Percentiles rank a stretch among this genome's conserved stretches.
Evolutionary conservation across 2,797 vertebrate genomes (phyloP).

Genomic region (Loriculus beryllinus): DNA sequence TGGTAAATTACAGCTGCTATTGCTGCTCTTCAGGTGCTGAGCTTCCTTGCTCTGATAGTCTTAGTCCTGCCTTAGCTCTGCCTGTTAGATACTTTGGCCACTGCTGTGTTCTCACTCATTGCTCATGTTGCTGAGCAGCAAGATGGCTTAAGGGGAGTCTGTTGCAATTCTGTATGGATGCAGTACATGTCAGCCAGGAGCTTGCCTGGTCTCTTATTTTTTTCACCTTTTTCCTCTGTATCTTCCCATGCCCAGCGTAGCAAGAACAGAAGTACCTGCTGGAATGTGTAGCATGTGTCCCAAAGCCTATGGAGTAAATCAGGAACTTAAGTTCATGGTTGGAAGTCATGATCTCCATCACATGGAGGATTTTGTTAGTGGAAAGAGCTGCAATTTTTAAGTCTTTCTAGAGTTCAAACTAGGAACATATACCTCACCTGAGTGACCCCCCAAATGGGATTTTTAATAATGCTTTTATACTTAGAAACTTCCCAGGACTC

Average conservation of each 20-base stretch:
- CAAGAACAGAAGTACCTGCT: not conserved
- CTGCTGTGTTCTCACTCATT: fast-evolving
- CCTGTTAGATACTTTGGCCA: not conserved
- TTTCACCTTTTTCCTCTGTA: not conserved
- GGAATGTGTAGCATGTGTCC: not conserved
- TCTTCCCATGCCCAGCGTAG: not conserved
- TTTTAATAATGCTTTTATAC: slow-evolving; percentile 18
- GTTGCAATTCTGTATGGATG: not conserved
- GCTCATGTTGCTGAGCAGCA: not conserved
- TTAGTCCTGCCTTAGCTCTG: not conserved
- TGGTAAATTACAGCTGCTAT: not conserved
- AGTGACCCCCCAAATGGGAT: not conserved
- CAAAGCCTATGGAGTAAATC: not conserved
- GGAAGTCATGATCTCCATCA: not conserved
- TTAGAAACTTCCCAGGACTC: not conserved
- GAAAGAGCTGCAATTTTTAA: not conserved
- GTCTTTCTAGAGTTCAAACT: not conserved
- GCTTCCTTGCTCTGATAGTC: not conserved
- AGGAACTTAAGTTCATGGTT: not conserved
- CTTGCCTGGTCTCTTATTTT: not conserved
- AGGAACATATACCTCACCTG: not conserved
- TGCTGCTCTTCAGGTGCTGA: not conserved
- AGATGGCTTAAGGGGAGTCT: fast-evolving
- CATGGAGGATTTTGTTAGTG: not conserved
- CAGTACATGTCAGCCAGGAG: not conserved